Conservation (phyloP, 1,140 invertebrate species). For the Campodea augens region DNA sequence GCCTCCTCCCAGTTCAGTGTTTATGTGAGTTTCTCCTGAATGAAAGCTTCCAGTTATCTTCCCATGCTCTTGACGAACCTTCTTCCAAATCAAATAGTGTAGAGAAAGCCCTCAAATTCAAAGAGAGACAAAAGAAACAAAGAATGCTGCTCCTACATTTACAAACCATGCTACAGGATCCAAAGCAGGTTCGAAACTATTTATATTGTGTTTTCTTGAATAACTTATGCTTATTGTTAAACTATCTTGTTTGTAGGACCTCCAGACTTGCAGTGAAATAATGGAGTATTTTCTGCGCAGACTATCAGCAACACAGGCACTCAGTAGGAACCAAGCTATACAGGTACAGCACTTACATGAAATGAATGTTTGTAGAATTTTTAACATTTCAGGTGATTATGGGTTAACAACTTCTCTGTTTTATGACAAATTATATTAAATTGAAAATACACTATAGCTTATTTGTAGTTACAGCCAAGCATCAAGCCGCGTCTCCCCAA, state of each 20-base stretch:
- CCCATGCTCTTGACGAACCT: background rate
- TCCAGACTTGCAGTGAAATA: constrained; percentile 43
- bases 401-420: background rate
- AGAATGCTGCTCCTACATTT: constrained; percentile 61
- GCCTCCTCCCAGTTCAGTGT: constrained; percentile 82
- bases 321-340: constrained; percentile 55
- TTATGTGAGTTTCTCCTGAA: constrained; percentile 87
- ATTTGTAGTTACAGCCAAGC: too few relatives aligned
- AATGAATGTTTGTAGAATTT: too few relatives aligned
- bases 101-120: background rate
- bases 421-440: background rate
- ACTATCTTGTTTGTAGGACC: constrained; percentile 11
- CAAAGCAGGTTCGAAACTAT: constrained; percentile 27
- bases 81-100: background rate
- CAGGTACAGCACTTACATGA: constrained; percentile 28
- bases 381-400: background rate
- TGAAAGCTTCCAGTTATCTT: constrained; percentile 24
- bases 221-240: too few relatives aligned
- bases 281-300: constrained; percentile 80
- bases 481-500: too few relatives aligned
- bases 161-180: constrained; percentile 26
- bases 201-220: too few relatives aligned
- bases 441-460: too few relatives aligned
- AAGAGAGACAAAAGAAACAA: constrained; percentile 46
- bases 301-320: constrained; percentile 58